A percentile compares a stretch with the other conserved stretches of the same genome.
phyloP scores from a whole-genome alignment of 92 coral and sea anemone genomes.

The Umimayanthus chanpuru region DNA sequence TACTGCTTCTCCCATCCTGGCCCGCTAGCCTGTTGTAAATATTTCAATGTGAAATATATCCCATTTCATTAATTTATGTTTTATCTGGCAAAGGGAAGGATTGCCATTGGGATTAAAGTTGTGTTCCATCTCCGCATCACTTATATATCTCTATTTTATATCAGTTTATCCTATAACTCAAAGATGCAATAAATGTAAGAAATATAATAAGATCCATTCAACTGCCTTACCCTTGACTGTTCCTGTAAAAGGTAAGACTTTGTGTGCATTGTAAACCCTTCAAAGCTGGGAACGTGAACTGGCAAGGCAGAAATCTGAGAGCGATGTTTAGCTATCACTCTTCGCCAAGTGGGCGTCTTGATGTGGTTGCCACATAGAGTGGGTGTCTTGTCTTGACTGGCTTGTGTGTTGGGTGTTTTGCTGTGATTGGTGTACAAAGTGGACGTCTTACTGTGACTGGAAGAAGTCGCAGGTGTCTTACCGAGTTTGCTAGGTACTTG shows the following conservation, averaged over 20 bases:
- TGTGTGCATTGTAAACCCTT: constrained; percentile 75
- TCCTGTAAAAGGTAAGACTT: constrained; percentile 35
- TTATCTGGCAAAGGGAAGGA: too few species aligned
- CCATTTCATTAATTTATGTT: too few species aligned
- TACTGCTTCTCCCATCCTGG: too few species aligned
- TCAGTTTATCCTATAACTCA: too few species aligned
- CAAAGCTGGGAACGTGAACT: constrained; percentile 76
- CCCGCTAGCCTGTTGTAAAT: too few species aligned
- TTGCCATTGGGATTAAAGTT: too few species aligned
- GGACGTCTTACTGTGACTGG: constrained; percentile 8
- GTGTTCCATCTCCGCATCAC: too few species aligned
- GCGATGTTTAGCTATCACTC: constrained; percentile 56
- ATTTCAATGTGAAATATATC: too few species aligned
- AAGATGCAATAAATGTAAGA: too few species aligned
- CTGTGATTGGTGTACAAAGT: not conserved
- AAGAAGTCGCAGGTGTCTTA: not conserved
- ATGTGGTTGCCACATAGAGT: not conserved
- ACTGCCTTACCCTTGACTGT: constrained; percentile 1
- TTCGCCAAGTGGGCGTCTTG: constrained; percentile 60
- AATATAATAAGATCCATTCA: too few species aligned
- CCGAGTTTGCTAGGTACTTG: not conserved
- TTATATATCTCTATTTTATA: too few species aligned
- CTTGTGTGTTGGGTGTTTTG: not conserved
- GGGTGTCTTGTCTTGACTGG: constrained; percentile 7
- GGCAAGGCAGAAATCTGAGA: constrained; percentile 60